These are phyloP conservation scores for Ochotona princeps DNA, from an alignment of 2,113 vertebrate genomes.

Conservation along the genomic window DNA sequence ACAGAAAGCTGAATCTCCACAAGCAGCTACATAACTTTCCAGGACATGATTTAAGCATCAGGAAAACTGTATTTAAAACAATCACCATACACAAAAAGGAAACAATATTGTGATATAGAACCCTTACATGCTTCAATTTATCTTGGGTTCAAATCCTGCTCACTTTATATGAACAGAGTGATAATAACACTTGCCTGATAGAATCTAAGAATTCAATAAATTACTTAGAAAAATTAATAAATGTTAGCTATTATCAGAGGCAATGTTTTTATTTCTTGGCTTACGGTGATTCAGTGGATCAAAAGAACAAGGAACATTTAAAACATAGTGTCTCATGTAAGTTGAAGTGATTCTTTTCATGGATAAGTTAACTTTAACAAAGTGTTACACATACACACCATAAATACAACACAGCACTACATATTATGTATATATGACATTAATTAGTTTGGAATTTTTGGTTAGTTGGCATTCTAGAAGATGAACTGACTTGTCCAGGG, in stretches of 20 bases:
- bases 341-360: conserved; percentile 5
- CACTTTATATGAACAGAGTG: background rate
- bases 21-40: background rate
- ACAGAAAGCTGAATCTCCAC: background rate
- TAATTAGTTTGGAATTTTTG: background rate
- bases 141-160: background rate
- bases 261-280: background rate
- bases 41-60: background rate
- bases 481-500: background rate
- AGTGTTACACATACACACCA: background rate
- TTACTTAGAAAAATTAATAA: background rate
- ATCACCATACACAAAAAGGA: background rate
- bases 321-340: background rate
- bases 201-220: background rate
- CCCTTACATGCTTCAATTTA: background rate
- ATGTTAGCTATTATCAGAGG: background rate
- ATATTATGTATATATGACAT: background rate
- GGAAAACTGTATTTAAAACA: background rate
- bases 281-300: background rate
- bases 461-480: background rate
- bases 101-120: background rate
- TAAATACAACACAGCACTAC: background rate
- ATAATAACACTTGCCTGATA: background rate
- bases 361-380: background rate
- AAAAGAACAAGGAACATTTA: background rate